These are phyloP conservation scores for Campylomormyrus numenius DNA, from an alignment of 2,113 vertebrate genomes.

Conservation along the genomic window DNA sequence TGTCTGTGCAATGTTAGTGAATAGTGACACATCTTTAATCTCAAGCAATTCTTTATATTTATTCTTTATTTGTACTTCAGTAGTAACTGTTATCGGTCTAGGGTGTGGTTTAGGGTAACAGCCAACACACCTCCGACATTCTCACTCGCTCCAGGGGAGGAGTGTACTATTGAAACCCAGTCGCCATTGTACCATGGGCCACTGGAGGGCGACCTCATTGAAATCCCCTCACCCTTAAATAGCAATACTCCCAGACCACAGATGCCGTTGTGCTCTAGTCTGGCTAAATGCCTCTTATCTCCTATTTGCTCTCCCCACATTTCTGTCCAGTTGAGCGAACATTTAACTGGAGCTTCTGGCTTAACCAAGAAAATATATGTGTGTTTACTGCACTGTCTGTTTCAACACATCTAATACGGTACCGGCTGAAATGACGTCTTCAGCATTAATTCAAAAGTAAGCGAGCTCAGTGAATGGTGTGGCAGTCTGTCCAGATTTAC, in stretches of 20 bases:
- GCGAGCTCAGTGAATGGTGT: neutral
- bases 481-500: neutral
- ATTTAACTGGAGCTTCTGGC: constrained; percentile 32
- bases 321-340: constrained; percentile 36
- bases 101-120: neutral
- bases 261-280: neutral
- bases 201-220: neutral
- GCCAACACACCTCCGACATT: neutral
- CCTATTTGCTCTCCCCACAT: constrained; percentile 34
- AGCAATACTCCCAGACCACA: neutral
- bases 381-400: neutral
- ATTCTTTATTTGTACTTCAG: neutral
- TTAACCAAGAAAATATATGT: constrained; percentile 31
- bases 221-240: neutral
- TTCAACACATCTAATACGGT: neutral
- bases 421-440: neutral
- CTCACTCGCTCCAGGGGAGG: neutral
- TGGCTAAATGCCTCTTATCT: constrained; percentile 16
- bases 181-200: neutral
- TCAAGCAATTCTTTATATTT: neutral
- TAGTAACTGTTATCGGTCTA: neutral
- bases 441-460: neutral
- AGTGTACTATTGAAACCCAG: neutral
- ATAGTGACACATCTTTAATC: neutral
- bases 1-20: neutral